Evolutionary conservation across 2,113 vertebrate genomes (phyloP), one percentile per base, ranked within the genome.

Genomic region (Balaeniceps rex): DNA sequence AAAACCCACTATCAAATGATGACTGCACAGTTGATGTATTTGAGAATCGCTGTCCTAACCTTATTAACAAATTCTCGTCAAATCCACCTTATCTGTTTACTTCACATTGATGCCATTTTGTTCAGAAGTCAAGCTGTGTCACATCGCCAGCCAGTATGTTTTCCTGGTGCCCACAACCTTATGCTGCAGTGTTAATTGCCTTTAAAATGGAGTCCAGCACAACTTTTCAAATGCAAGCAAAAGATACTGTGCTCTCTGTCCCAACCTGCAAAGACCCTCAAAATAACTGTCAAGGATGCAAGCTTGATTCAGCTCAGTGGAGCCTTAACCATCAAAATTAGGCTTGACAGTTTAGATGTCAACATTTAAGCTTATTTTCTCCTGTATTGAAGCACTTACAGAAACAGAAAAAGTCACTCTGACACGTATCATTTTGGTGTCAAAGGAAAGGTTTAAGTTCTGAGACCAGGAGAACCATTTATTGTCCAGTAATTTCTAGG

Each of bases 81-180:
- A 95, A 68, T 26, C 25, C 40, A 26, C 0, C 0, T 68, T 64
- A 84, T 33, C 71, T 47, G 52, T 79, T 89, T 61, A 72, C 24
- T 82, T 60, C 83, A 76, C 57, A 40, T 3, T 25, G 72, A 66
- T 40, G 51, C 16, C 51, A 4, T 78, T 89, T 40, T 36, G n/a
- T 64, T 79, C 74, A 57, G 54, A 82, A 78, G 44, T 74, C 77
- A 72, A 61, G 28, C 57, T 76, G 61, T 46, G 87, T 47, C 74
- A 76, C 28, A 6, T 3, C 2, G 0, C 7, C 10, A 8, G 65
- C n/a, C 52, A 36, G 24, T 4, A 19, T 4, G 13, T 24, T 33
- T 40, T 74, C 57, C 63, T 69, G 36, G 24, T n/a, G 49, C 26
- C 57, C 4, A 0, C 36, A 76, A 36, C 31, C 49, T 85, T 21